Evolutionary conservation across 2,888 invertebrate genomes (phyloP).

Genomic region (Lepetodrilus schrolli): DNA sequence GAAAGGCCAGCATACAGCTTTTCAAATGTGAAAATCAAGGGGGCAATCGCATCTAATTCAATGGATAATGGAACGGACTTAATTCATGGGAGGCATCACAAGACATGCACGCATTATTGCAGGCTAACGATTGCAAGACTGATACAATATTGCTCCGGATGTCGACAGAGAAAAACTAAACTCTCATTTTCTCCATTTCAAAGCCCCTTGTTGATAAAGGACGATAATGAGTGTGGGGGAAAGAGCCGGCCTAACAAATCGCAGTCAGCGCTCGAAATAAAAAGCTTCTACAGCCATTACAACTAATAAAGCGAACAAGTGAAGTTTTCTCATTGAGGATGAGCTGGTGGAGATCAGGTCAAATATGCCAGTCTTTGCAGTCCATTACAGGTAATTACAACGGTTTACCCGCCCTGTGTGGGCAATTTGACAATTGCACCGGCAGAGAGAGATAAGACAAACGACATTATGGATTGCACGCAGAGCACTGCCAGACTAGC

Average conservation of each 20-base stretch:
- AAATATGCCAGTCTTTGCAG: slow-evolving; percentile 2
- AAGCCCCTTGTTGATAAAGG: not conserved
- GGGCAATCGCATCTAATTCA: slow-evolving; percentile 19
- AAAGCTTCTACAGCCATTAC: not conserved
- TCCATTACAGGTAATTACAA: slow-evolving; percentile 19
- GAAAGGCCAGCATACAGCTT: slow-evolving; percentile 23
- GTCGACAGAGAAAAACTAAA: not conserved
- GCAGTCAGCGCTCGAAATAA: not conserved
- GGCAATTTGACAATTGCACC: not conserved
- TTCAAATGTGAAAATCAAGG: slow-evolving; percentile 12
- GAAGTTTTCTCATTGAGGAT: not conserved
- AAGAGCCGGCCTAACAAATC: slow-evolving; percentile 1
- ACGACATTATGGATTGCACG: slow-evolving; percentile 13
- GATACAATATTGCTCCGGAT: slow-evolving; percentile 11
- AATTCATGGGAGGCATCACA: not conserved
- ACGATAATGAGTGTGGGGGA: not conserved
- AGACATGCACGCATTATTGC: not conserved
- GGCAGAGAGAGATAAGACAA: slow-evolving; percentile 20
- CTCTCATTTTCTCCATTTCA: not conserved
- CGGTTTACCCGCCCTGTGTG: not conserved
- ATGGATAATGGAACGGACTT: slow-evolving; percentile 5
- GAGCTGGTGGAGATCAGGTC: not conserved
- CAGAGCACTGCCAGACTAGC: not conserved
- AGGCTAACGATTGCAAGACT: slow-evolving; percentile 3
- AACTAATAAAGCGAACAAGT: not conserved